Base-by-base conservation (phyloP, 2,797 vertebrate species). In the Acipenser ruthenus region DNA sequence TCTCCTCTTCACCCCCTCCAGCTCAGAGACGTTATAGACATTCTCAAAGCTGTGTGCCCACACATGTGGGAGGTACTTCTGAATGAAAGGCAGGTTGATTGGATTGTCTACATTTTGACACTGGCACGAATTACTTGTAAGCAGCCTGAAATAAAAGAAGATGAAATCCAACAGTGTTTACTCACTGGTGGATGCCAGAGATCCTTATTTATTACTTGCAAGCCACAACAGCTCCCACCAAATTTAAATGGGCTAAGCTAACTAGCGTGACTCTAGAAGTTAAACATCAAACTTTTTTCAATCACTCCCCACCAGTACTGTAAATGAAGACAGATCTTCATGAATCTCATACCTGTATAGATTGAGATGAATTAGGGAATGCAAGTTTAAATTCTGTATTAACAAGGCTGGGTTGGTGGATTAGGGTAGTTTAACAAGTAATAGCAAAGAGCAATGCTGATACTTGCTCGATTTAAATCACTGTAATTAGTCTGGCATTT, bases 81-180 rank as follows among this genome's bases (percentile, higher is more conserved):
- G 65, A 62, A 84, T 74, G 60, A 93, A 88, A 0, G 92, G 93
- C 61, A 94, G 60, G 2, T 65, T 67, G 63, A 91, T 50, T 6
- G 67, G 73, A 15, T 77, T 23, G 52, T 78, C 60, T 37, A 85
- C 87, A 5, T 79, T 74, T 70, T 80, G 72, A 75, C 94, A 96
- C 1, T 81, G 77, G 67, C 94, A 96, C 0, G 74, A 70, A 63
- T 92, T 93, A 15, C 68, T 74, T 67, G 86, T 72, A 73, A 96
- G 81, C 10, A 77, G 87, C 67, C 93, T 94, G 81, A 6, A 11
- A 4, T 10, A 63, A 37, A 8, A 37, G 6, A 37, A 2, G 13
- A 6, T 5, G 3, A 55, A n/a, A 55, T 9, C 2, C 6, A 9
- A 9, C 6, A 4, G 23, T 37, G 23, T 37, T 37, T 37, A 3